These are phyloP conservation scores for Hydrolagus affinis DNA, from an alignment of 2,113 vertebrate species.

Conservation along the genomic window DNA sequence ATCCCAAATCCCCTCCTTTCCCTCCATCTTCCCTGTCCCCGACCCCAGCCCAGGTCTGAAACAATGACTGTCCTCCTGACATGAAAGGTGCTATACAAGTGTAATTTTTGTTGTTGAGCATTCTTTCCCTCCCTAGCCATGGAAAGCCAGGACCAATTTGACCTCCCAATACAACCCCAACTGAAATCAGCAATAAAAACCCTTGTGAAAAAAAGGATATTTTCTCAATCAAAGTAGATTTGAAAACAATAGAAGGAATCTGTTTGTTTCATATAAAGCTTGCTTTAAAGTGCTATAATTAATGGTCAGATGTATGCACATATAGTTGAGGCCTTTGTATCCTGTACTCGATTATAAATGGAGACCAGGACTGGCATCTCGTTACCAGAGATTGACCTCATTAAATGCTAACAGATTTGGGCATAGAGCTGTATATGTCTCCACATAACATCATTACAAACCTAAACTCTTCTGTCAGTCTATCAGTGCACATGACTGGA, in stretches of 20 bases:
- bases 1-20: too few species aligned
- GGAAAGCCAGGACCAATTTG: too few species aligned
- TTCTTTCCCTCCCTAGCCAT: too few species aligned
- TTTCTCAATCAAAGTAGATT: not conserved
- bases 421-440: not conserved
- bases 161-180: too few species aligned
- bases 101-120: too few species aligned
- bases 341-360: constrained; percentile 25
- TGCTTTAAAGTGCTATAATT: not conserved
- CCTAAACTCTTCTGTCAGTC: constrained; percentile 21
- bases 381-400: constrained; percentile 30
- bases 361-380: constrained; percentile 20
- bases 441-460: constrained; percentile 25
- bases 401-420: constrained; percentile 26
- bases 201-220: not conserved
- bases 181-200: not conserved
- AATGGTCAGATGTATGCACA: constrained; percentile 4
- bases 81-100: too few species aligned
- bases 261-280: not conserved
- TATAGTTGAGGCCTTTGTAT: not conserved
- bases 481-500: constrained; percentile 29
- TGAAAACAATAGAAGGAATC: not conserved
- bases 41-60: too few species aligned
- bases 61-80: too few species aligned
- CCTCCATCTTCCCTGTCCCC: too few species aligned